phyloP scores from a whole-genome alignment of 2,797 vertebrate genomes.

The Arctocebus calabarensis region DNA sequence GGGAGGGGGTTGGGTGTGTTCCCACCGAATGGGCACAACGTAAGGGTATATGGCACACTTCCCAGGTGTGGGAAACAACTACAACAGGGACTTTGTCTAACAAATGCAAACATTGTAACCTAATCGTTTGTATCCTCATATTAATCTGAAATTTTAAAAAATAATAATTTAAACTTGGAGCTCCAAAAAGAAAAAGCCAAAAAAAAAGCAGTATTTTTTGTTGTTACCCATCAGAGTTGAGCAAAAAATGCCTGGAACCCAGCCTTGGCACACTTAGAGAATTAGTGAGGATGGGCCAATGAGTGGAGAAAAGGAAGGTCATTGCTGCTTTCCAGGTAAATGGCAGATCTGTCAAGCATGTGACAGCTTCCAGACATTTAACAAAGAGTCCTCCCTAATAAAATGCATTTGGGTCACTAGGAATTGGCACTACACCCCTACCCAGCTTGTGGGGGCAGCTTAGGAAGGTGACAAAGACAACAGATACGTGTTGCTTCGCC shows the following conservation, averaged over 20 bases:
- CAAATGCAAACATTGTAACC: too few relatives aligned
- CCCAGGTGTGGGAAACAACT: too few relatives aligned
- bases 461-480: not conserved
- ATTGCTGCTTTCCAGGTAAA: not conserved
- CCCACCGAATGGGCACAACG: too few relatives aligned
- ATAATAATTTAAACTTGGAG: conserved; percentile 9
- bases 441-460: not conserved
- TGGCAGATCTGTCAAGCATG: not conserved
- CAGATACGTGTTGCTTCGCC: not conserved
- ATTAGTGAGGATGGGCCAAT: not conserved
- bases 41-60: too few relatives aligned
- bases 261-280: not conserved
- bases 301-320: not conserved
- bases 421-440: too few relatives aligned
- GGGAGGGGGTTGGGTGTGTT: too few relatives aligned
- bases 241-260: not conserved
- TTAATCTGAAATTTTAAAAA: too few relatives aligned
- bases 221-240: not conserved
- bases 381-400: not conserved
- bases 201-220: not conserved
- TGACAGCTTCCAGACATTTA: not conserved
- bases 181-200: not conserved
- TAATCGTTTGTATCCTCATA: too few relatives aligned
- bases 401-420: not conserved
- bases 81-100: too few relatives aligned